These are phyloP conservation scores for Parambassis ranga DNA, from an alignment of 2,797 vertebrate species.

Conservation along the genomic window DNA sequence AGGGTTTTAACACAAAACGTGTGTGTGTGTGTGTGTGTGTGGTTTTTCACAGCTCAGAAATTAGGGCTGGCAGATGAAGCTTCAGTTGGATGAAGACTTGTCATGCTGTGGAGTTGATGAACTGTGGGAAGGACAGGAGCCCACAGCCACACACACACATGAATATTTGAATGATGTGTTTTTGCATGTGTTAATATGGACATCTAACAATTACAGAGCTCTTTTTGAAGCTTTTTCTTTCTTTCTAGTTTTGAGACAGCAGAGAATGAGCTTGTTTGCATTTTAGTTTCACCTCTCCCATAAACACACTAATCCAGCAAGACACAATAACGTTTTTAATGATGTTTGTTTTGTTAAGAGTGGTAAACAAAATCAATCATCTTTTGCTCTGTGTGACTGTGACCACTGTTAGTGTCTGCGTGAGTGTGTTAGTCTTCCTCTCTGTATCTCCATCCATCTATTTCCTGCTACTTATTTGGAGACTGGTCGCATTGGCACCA, in stretches of 20 bases:
- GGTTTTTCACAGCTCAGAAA: constrained; percentile 78
- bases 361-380: constrained; percentile 31
- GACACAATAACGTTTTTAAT: constrained; percentile 10
- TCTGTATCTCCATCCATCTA: background rate
- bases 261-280: constrained; percentile 6
- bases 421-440: background rate
- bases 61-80: constrained; percentile 92
- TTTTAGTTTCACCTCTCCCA: constrained; percentile 8
- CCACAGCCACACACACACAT: constrained; percentile 84
- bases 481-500: background rate
- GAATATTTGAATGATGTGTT: constrained; percentile 67
- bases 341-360: constrained; percentile 27
- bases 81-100: constrained; percentile 87
- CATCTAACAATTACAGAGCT: constrained; percentile 27
- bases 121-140: constrained; percentile 96
- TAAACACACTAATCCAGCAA: background rate
- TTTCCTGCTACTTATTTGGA: background rate
- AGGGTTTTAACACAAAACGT: background rate
- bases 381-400: background rate
- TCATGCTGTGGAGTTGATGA: constrained; percentile 99
- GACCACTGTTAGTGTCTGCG: background rate
- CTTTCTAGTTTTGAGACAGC: background rate
- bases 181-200: constrained; percentile 42
- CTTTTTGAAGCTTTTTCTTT: background rate
- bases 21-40: constrained; percentile 43